Evolutionary conservation across 2,888 invertebrate genomes (phyloP), one percentile per base, ranked within the genome.

Genomic region (Barypeithes pellucidus): DNA sequence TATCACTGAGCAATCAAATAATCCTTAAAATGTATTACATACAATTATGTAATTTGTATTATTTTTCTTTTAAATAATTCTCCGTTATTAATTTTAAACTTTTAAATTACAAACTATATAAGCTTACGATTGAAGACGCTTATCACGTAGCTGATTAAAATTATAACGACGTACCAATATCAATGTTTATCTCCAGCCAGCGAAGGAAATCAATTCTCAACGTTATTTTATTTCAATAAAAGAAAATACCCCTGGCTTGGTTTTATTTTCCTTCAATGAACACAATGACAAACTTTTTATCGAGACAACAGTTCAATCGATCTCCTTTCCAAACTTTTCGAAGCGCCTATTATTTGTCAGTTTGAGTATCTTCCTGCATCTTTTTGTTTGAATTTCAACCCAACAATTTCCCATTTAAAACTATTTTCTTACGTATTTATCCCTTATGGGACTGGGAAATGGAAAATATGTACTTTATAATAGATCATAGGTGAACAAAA

Each of bases 281-380:
- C 74, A 74, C 74, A 74, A 71, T 66, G 74, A 74, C 71, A 71
- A 74, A 74, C 74, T 74, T 74, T 74, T 74, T 74, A 74, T 71
- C 74, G 71, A 62, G 67, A 67, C 74, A 74, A 74, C 74, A 67
- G 71, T 71, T 74, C 71, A 71, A 74, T 74, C 74, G 74, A 74
- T 74, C 67, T 71, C 67, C 65, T 70, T 70, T 67, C 67, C 66
- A 74, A 74, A 74, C 74, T 74, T 74, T 71, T 67, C 67, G 71
- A 74, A 60, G 71, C 74, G 74, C 74, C 74, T 74, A 70, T 74
- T 74, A 74, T 74, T 74, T 74, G 74, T 71, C 70, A 74, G 74
- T 67, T 73, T 70, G 67, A 71, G 71, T 70, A 74, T 74, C 67
- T 70, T 74, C 63, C 65, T 66, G 65, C 69, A 69, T 73, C 65